Evolutionary conservation across 2,888 invertebrate species (phyloP).

Genomic region (Drosophila stalkeri): DNA sequence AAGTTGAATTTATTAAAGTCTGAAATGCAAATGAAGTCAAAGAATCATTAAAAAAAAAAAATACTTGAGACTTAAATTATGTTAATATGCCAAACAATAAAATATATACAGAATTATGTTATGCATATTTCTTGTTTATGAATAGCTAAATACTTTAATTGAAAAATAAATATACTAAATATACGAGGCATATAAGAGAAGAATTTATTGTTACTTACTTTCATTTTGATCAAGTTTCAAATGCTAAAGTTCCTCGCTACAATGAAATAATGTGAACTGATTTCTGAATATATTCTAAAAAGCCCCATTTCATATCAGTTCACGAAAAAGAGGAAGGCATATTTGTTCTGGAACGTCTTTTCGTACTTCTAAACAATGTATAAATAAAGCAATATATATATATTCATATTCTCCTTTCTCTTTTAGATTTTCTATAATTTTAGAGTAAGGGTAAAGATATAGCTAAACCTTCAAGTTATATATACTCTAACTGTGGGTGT

Average conservation of each 20-base stretch:
- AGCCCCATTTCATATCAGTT: too few species aligned
- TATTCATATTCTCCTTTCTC: too few species aligned
- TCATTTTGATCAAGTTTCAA: background rate
- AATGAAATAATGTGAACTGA: background rate
- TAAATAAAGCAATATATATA: too few species aligned
- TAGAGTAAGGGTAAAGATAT: too few species aligned
- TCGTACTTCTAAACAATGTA: too few species aligned
- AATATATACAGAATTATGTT: conserved; percentile 1
- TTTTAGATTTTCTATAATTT: too few species aligned
- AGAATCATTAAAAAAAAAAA: background rate
- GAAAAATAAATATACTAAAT: conserved; percentile 5
- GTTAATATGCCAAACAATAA: background rate
- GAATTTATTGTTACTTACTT: too few species aligned
- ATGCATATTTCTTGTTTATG: background rate
- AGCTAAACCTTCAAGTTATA: too few species aligned
- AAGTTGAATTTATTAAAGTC: conserved; percentile 14
- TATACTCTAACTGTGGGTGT: too few species aligned
- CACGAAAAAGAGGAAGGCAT: too few species aligned
- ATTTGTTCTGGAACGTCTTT: too few species aligned
- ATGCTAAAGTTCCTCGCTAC: conserved; percentile 3
- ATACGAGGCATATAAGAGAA: background rate
- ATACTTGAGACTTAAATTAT: conserved; percentile 22
- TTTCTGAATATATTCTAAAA: background rate
- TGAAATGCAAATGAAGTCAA: conserved; percentile 25
- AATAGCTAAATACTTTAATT: background rate